A percentile compares a stretch with the other conserved stretches of the same genome.
These are phyloP conservation scores for Tricholaema leucomelas DNA, from an alignment of 2,113 vertebrate species.

Conservation along the genomic window DNA sequence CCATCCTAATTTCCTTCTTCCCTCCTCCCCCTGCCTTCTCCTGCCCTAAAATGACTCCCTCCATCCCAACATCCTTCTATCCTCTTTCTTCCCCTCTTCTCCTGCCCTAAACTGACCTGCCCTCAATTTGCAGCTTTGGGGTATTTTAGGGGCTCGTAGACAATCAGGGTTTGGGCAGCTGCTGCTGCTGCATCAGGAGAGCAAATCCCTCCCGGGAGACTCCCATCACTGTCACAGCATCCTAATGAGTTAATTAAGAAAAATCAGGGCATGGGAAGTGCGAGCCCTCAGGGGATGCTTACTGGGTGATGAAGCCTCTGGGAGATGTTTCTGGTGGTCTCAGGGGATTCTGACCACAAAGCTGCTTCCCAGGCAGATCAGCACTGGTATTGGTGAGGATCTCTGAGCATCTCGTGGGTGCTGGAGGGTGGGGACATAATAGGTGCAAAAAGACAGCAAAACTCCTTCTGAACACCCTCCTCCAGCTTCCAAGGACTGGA, in stretches of 20 bases:
- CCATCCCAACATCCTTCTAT: too few species aligned
- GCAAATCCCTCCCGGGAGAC: background rate
- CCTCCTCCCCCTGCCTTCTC: too few species aligned
- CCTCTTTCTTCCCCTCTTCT: too few species aligned
- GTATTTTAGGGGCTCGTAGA: background rate
- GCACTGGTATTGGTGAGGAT: fast-evolving
- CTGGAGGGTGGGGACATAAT: background rate
- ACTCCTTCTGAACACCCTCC: fast-evolving
- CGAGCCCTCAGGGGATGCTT: background rate
- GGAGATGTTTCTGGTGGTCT: background rate
- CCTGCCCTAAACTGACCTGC: too few species aligned
- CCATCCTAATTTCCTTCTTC: too few species aligned
- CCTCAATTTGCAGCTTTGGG: fast-evolving
- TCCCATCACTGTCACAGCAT: background rate
- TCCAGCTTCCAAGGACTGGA: fast-evolving
- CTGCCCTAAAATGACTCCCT: too few species aligned
- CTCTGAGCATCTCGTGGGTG: fast-evolving
- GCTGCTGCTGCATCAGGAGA: background rate
- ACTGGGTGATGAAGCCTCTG: background rate
- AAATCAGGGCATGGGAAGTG: conserved; percentile 47
- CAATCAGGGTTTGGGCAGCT: background rate
- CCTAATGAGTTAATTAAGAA: conserved; percentile 65
- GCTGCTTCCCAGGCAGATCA: background rate
- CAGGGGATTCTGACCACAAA: background rate
- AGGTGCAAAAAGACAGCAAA: background rate